Conservation (phyloP, 2,797 vertebrate genomes). For the Pagetopsis macropterus region DNA sequence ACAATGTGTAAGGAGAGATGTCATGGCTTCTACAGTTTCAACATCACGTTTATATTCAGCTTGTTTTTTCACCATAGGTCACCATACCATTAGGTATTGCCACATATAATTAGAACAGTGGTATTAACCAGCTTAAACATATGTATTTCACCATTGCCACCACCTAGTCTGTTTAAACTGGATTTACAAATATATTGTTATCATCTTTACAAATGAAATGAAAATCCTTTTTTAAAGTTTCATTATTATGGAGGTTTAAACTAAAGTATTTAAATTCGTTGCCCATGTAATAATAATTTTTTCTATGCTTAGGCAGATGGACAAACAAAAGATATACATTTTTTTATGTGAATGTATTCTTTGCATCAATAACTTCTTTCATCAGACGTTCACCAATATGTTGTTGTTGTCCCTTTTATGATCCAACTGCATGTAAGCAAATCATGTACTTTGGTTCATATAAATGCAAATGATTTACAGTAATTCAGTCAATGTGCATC, state of each 20-base stretch:
- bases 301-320: not conserved
- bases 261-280: not conserved
- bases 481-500: not conserved
- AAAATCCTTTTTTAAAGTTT: not conserved
- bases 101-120: not conserved
- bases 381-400: not conserved
- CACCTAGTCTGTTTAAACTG: not conserved
- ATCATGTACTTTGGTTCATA: not conserved
- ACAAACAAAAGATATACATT: not conserved
- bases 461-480: not conserved
- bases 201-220: not conserved
- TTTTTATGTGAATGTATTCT: not conserved
- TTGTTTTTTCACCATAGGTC: not conserved
- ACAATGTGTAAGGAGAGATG: too few relatives aligned
- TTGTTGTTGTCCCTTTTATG: not conserved
- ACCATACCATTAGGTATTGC: not conserved
- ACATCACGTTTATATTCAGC: not conserved
- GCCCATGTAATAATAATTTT: too few relatives aligned
- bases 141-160: not conserved
- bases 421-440: not conserved
- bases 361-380: not conserved
- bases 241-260: not conserved
- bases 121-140: not conserved
- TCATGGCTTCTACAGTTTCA: too few relatives aligned
- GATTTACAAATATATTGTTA: not conserved